Base-by-base conservation (phyloP, 2,113 vertebrate species). In the Corvus hawaiiensis region DNA sequence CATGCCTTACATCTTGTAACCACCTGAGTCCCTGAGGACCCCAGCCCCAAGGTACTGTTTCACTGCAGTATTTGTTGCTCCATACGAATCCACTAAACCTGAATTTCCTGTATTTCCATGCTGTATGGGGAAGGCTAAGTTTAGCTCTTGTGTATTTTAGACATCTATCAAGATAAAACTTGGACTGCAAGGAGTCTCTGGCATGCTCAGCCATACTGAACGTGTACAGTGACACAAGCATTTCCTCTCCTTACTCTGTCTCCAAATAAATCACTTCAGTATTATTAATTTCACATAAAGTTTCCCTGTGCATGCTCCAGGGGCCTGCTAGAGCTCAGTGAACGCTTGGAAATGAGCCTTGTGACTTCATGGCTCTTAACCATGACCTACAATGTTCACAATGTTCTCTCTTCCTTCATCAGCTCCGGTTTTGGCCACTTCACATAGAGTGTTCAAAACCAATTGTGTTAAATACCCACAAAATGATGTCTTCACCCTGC, bases 161-260 rank as follows among this genome's bases (percentile, higher is more conserved):
- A 66, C 87, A 87, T 95, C 80, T 87, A 72, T 97, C 76, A 94
- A 69, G 93, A 94, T 56, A 93, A 93, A 93, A 93, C 68, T 93
- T 89, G 95, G 91, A 52, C 79, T 95, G 61, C 59, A 89, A 55
- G 61, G 52, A 94, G 91, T 59, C 64, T 81, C 64, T 94, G 90
- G 73, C 89, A 18, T 23, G 73, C 30, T 90, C 59, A 26, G 85
- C 83, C 2, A 1, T 54, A 46, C 67, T 49, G 68, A 73, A 88
- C 51, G 10, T 41, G 61, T 71, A 67, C 68, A 87, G 76, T 67
- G 91, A 92, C 73, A 90, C 23, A 88, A 73, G 61, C 86, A 95
- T 92, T 97, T 94, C 89, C 72, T 80, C 72, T 85, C 51, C 33
- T 62, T 32, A 17, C 43, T 89, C 83, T 63, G 43, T 39, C 80